These are phyloP conservation scores for Typhlichthys eigenmanni DNA, from an alignment of 2,797 vertebrate species.

Conservation along the genomic window DNA sequence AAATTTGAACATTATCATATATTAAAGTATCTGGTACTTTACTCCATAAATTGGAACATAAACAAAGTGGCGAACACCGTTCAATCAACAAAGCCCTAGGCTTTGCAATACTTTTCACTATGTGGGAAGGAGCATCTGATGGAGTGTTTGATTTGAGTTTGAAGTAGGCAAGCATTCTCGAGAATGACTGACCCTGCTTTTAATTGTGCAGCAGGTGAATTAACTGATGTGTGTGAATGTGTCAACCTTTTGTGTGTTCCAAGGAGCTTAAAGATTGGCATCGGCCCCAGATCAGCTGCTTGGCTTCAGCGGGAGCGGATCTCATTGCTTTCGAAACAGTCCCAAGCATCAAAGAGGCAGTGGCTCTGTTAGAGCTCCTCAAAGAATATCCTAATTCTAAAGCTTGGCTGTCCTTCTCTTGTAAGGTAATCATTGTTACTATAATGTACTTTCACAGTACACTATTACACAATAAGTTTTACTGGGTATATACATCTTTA, in stretches of 20 bases:
- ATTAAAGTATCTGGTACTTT: no score
- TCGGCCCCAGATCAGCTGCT: conserved; percentile 70
- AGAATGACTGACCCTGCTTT: no score
- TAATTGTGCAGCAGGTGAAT: neutral
- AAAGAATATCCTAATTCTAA: conserved; percentile 77
- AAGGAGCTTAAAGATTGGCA: conserved; percentile 84
- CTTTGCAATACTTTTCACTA: no score
- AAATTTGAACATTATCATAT: no score
- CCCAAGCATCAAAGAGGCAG: conserved; percentile 81
- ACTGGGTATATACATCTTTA: conserved; percentile 18
- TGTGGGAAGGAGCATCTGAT: no score
- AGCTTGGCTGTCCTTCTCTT: conserved; percentile 84
- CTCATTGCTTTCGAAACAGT: conserved; percentile 84
- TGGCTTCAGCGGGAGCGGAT: conserved; percentile 78
- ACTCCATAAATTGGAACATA: no score
- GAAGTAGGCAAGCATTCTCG: no score
- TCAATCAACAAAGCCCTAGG: no score
- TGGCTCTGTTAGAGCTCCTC: conserved; percentile 78
- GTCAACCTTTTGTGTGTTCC: neutral
- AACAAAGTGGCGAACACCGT: no score
- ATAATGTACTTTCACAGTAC: rapidly evolving
- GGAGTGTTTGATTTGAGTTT: no score
- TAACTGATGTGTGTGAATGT: neutral
- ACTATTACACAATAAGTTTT: neutral
- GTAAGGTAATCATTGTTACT: conserved; percentile 73